Base-by-base conservation (phyloP, 2,888 invertebrate genomes). In the Arrhopalites spinosus region DNA sequence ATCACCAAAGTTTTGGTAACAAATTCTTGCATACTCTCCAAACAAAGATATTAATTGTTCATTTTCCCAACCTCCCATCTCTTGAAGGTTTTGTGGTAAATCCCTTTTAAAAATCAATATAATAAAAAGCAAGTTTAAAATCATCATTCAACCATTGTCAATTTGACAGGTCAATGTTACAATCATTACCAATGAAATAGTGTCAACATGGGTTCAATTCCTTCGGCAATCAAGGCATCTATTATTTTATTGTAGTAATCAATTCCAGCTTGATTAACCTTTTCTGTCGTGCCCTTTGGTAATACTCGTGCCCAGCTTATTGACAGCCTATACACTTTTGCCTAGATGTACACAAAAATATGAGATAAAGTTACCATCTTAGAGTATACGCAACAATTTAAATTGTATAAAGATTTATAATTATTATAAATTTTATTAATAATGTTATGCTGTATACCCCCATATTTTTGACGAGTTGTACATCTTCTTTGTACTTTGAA, bases 221-320 rank as follows among this genome's bases (percentile, higher is more conserved):
- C 84, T 61, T 84, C 83, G 13, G 83, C 84, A 17, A 84, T 71
- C 13, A 87, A 82, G 50, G 83, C 85, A 76, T 86, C 82, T 27
- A 87, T 85, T 15, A 87, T 78, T 27, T 84, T 83, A 75, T 85
- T 85, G 83, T 87, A 87, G 81, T 86, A 86, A 13, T 84, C 81
- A 15, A 87, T 81, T 15, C 86, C 87, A 0, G 81, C 80, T 75
- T 84, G 81, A 78, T 87, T 87, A 7, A 86, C 73, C 17, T 23
- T 36, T 29, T 77, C 77, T 1, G 72, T 77, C 13, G 78, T 80
- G 53, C 85, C 87, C 67, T 85, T 84, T 0, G 87, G 86, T 70
- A 87, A 80, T n/a, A 88, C 83, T 15, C 87, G 83, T 2, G 86
- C 82, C 88, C 88, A 87, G 1, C 86, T 84, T 0, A 81, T 45